Evolutionary conservation across 64 coral and sea anemone species (phyloP), one percentile per base, ranked within the genome.

Genomic region (Anthopleura sola): DNA sequence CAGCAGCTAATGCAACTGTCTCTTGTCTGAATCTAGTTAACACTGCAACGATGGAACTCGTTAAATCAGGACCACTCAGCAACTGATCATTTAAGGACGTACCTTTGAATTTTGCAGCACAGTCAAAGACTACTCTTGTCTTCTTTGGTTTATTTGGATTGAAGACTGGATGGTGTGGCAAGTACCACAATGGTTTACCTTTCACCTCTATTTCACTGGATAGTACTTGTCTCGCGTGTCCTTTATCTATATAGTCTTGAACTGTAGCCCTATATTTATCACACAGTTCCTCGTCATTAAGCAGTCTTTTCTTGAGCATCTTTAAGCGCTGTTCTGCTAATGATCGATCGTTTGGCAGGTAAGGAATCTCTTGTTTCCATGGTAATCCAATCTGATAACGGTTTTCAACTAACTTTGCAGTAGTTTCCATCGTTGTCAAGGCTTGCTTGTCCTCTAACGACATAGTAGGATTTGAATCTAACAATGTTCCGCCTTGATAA

Each of bases 361-460:
- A 60, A 28, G 82, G 69, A 19, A 36, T 23, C 13, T 66, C 51
- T 78, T 83, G 46, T 89, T 81, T 90, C 88, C 88, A 90, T 33
- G 88, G 82, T 32, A 90, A 37, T 9, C 60, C 36, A 19, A 90
- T 75, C 49, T 85, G 47, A 58, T 89, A 89, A 44, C 68, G 78
- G 5, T 60, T 60, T 54, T 85, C 82, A 29, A 37, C 49, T 4
- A 90, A 1, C 44, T 44, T 80, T 12, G 54, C 82, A 1, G 88
- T 74, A 3, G 44, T 6, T 75, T 90, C 81, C 47, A 90, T 90
- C 13, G 18, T 75, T 26, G 16, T n/a, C 14, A 84, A 38, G 20
- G 81, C 88, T 75, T 54, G 80, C 50, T 90, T 90, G 37, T 90
- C 88, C 53, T 90, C 82, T 15, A 58, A 40, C 21, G 69, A 90